Base-by-base conservation (phyloP, 2,888 invertebrate species). In the Catocala fraxini region DNA sequence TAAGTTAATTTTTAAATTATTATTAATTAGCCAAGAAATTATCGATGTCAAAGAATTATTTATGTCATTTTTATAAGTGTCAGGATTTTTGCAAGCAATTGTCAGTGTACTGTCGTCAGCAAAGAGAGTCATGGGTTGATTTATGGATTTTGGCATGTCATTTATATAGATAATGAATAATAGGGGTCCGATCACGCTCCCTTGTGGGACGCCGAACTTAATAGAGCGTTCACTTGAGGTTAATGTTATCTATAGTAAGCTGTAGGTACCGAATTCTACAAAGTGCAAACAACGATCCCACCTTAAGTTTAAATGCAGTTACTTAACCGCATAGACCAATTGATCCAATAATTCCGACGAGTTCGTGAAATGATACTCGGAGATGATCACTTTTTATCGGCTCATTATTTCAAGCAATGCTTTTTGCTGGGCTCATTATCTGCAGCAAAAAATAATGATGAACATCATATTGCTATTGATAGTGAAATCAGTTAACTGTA, bases 401-500 rank as follows among this genome's bases (percentile, higher is more conserved):
- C 54, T n/a, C 7, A 45, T 56, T 63, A 52, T 56, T 41, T 10
- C 46, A 46, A 55, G 39, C 43, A 42, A n/a, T n/a, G 51, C 11
- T 54, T 51, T 56, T 59, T 65, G 43, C 55, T 9, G 11, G 11
- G 3, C n/a, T 53, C 41, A 69, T 55, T 45, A 56, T 43, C 25
- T 51, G 33, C 15, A 51, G 61, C 25, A 63, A 74, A 62, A 63
- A 64, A 11, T 42, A 39, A 39, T 57, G 7, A 62, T 60, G 53
- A 65, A 56, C 42, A 61, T 62, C 48, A 63, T 49, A 42, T 52
- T 25, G 58, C n/a, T 54, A 59, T 70, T 59, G 71, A 73, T 74
- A 78, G 80, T 78, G 78, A 80, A 79, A 80, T 65, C 58, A 53
- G 48, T 66, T 56, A 67, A 63, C 64, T 56, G 63, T 69, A 54